Conservation (phyloP, 2,888 invertebrate genomes). For the Mesodorylaimus sp. region DNA sequence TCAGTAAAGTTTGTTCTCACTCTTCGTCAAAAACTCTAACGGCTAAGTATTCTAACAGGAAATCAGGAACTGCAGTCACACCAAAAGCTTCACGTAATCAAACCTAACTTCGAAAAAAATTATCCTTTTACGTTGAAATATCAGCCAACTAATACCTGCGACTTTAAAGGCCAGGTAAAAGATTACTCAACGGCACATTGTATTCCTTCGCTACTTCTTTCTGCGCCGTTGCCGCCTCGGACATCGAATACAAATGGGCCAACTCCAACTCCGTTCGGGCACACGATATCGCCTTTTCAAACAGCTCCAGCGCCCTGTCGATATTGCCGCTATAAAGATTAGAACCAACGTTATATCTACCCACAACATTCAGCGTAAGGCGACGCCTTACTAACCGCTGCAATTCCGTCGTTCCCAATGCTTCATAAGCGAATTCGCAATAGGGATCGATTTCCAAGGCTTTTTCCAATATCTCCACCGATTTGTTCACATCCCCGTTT, state of each 20-base stretch:
- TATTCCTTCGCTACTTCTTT: slow-evolving; percentile 56
- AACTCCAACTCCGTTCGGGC: slow-evolving; percentile 72
- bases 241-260: slow-evolving; percentile 68
- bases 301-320: slow-evolving; percentile 57
- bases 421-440: slow-evolving; percentile 86
- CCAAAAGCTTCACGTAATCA: no score
- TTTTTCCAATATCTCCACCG: slow-evolving; percentile 54
- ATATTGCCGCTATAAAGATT: slow-evolving; percentile 54
- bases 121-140: no score
- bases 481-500: slow-evolving; percentile 58
- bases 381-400: no score
- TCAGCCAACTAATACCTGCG: no score
- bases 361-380: no score
- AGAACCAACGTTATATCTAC: slow-evolving; percentile 6
- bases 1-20: no score
- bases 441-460: slow-evolving; percentile 70
- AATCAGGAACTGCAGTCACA: no score
- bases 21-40: no score
- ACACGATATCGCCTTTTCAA: slow-evolving; percentile 66
- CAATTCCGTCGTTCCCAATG: slow-evolving; percentile 78
- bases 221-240: slow-evolving; percentile 75
- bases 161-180: no score
- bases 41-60: no score
- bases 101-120: no score
- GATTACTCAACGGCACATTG: no score